These are phyloP conservation scores for Ceratosolen solmsi DNA, from an alignment of 1,140 invertebrate species.

Conservation along the genomic window DNA sequence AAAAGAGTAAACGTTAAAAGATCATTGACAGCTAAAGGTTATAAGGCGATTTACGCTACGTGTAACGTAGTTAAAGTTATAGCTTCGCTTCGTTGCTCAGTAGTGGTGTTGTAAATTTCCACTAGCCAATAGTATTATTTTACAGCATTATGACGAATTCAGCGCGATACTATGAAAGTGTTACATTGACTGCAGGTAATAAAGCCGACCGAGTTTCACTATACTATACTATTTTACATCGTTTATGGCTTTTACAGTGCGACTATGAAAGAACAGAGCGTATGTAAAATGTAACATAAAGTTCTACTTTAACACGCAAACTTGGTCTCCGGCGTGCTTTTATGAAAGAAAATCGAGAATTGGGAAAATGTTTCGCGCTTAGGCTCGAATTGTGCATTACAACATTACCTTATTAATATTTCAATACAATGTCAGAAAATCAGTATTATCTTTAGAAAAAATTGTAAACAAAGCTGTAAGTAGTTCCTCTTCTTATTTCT, in stretches of 20 bases:
- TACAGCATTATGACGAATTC: conserved; percentile 8
- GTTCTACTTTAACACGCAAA: not conserved
- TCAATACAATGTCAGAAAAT: too few relatives aligned
- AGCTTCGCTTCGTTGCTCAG: not conserved
- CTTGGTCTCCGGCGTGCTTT: not conserved
- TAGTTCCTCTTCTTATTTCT: too few relatives aligned
- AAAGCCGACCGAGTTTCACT: conserved; percentile 1
- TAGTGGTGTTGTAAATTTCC: not conserved
- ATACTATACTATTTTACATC: conserved; percentile 10
- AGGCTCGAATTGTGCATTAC: not conserved
- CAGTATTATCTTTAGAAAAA: too few relatives aligned
- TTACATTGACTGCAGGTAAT: conserved; percentile 24
- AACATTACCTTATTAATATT: not conserved
- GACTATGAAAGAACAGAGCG: not conserved
- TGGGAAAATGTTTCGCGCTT: not conserved
- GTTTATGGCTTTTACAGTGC: conserved; percentile 4
- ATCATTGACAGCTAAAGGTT: not conserved
- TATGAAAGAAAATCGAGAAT: not conserved
- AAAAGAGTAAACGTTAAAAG: not conserved
- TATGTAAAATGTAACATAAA: conserved; percentile 5
- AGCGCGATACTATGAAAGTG: conserved; percentile 2
- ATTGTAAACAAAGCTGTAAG: too few relatives aligned
- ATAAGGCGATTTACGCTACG: not conserved
- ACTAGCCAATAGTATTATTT: conserved; percentile 19
- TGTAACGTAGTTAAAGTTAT: not conserved